phyloP scores from a whole-genome alignment of 2,797 vertebrate genomes.

The Tauraco hartlaubi region DNA sequence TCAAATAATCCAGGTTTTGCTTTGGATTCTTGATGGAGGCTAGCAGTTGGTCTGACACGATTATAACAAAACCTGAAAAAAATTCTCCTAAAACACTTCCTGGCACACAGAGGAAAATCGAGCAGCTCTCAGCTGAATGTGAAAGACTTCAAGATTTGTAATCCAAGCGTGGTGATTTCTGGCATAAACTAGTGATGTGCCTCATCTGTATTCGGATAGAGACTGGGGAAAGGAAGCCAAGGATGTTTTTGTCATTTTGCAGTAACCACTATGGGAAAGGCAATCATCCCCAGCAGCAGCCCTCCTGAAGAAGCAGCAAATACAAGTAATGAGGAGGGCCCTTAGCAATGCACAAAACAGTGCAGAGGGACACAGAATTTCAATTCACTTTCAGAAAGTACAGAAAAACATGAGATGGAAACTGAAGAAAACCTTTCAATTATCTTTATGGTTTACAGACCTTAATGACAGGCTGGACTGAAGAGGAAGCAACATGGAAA shows the following conservation, averaged over 20 bases:
- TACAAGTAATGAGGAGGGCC: not conserved
- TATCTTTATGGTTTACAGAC: not conserved
- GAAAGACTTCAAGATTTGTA: not conserved
- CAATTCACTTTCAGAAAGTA: not conserved
- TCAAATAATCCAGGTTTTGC: not conserved
- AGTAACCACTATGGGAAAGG: not conserved
- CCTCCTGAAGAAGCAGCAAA: not conserved
- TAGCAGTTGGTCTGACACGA: not conserved
- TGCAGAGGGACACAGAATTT: not conserved
- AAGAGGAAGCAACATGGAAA: not conserved
- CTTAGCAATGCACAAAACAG: not conserved
- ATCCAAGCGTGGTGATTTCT: not conserved
- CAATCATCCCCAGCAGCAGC: not conserved
- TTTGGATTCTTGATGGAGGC: not conserved
- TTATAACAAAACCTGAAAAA: not conserved
- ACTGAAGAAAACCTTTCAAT: not conserved
- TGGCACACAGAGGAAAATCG: accelerated
- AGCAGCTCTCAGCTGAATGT: not conserved
- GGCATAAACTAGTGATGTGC: not conserved
- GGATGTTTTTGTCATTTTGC: not conserved
- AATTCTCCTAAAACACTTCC: not conserved
- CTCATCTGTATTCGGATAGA: not conserved
- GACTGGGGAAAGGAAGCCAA: not conserved
- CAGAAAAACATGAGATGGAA: not conserved
- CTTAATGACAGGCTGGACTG: not conserved